Conservation (phyloP, 2,797 vertebrate genomes). For the Rhynchonycteris naso region DNA sequence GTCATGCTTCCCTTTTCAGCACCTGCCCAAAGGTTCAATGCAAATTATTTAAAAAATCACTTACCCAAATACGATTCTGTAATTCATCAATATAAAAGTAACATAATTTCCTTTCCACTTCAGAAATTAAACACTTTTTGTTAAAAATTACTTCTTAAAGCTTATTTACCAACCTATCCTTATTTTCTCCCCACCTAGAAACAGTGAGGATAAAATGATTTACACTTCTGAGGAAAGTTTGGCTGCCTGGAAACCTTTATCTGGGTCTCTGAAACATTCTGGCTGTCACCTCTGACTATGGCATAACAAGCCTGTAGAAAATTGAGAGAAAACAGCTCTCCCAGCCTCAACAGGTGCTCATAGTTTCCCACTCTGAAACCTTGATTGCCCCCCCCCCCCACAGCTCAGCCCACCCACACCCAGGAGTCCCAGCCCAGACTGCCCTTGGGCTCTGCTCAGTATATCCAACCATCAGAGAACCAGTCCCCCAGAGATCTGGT, state of each 20-base stretch:
- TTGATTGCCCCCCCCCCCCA: rapidly evolving
- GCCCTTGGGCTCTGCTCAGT: background rate
- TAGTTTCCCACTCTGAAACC: background rate
- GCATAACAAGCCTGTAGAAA: rapidly evolving
- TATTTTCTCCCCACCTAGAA: background rate
- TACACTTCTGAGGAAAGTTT: background rate
- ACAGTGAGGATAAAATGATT: background rate
- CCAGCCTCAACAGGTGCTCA: background rate
- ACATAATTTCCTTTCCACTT: background rate
- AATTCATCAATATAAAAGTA: background rate
- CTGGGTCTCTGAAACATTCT: background rate
- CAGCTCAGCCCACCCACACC: no score
- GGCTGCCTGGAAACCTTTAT: background rate
- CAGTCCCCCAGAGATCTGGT: no score
- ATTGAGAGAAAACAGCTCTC: no score
- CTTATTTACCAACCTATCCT: background rate
- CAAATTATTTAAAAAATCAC: background rate
- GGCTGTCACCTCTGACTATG: background rate
- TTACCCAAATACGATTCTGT: background rate
- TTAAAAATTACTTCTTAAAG: background rate
- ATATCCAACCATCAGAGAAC: no score
- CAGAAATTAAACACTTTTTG: background rate
- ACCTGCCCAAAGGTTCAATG: background rate
- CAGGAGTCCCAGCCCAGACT: background rate
- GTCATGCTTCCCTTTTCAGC: background rate